Evolutionary conservation across 92 coral and sea anemone species (phyloP).

Genomic region (Umimayanthus chanpuru): DNA sequence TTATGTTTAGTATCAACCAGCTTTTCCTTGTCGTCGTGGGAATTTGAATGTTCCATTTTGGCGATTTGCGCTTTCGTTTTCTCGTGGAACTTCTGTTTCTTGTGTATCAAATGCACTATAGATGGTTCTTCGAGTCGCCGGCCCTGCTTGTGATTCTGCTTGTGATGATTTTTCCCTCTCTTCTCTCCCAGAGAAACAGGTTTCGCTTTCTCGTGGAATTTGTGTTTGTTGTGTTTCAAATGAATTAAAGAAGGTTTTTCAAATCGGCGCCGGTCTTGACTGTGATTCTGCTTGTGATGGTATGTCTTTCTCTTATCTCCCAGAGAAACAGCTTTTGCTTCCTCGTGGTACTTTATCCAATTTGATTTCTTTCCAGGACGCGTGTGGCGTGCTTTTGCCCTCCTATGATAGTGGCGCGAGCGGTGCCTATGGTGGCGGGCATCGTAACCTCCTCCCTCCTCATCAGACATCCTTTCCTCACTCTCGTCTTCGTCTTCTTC

Average conservation of each 20-base stretch:
- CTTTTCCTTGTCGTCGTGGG: background rate
- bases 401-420: background rate
- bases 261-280: background rate
- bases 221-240: background rate
- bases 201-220: background rate
- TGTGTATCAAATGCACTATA: background rate
- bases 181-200: background rate
- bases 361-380: slow-evolving; percentile 9
- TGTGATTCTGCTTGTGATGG: background rate
- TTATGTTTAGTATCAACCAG: background rate
- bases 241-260: background rate
- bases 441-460: background rate
- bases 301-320: background rate
- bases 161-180: background rate
- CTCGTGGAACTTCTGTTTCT: background rate
- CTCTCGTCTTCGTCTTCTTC: slow-evolving; percentile 4
- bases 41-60: background rate
- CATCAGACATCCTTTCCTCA: background rate
- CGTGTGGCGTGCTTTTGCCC: slow-evolving; percentile 9
- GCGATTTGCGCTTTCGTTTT: background rate
- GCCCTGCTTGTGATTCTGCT: background rate
- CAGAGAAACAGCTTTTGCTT: background rate
- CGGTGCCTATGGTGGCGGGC: background rate
- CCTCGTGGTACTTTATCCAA: slow-evolving; percentile 1
- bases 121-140: background rate